Conservation (phyloP, 2,888 invertebrate genomes). For the Rhabditophanes sp. region DNA sequence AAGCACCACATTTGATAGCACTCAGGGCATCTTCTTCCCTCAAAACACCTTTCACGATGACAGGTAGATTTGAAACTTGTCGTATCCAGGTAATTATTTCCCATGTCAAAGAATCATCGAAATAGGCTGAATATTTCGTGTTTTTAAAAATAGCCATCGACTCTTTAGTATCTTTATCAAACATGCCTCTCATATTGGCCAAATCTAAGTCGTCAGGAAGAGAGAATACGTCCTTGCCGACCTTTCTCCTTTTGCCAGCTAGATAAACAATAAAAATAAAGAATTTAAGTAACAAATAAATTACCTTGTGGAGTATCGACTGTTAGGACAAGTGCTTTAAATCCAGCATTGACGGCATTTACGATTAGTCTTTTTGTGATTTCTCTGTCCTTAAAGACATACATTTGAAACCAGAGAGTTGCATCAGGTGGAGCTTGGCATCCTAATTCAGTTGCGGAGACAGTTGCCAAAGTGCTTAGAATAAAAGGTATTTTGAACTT, state of each 20-base stretch:
- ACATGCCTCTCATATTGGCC: constrained; percentile 20
- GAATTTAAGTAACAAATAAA: too few species aligned
- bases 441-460: constrained; percentile 15
- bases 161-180: constrained; percentile 47
- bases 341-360: constrained; percentile 64
- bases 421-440: constrained; percentile 5
- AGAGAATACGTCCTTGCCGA: constrained; percentile 2
- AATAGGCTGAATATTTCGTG: constrained; percentile 57
- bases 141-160: constrained; percentile 66
- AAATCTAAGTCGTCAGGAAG: constrained; percentile 8
- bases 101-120: constrained; percentile 69
- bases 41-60: constrained; percentile 27
- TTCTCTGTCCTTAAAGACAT: constrained; percentile 57
- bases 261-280: too few species aligned
- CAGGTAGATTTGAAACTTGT: constrained; percentile 3
- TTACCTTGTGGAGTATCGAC: constrained; percentile 68
- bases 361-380: constrained; percentile 53
- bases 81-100: constrained; percentile 65
- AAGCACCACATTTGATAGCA: constrained; percentile 59
- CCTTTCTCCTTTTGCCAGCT: constrained; percentile 54
- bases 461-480: constrained; percentile 15
- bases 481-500: constrained; percentile 15
- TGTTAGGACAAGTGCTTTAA: constrained; percentile 31
- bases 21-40: constrained; percentile 62
- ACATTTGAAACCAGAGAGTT: constrained; percentile 55